These are phyloP conservation scores for Oryctolagus cuniculus DNA, from an alignment of 2,113 vertebrate species.

Conservation along the genomic window DNA sequence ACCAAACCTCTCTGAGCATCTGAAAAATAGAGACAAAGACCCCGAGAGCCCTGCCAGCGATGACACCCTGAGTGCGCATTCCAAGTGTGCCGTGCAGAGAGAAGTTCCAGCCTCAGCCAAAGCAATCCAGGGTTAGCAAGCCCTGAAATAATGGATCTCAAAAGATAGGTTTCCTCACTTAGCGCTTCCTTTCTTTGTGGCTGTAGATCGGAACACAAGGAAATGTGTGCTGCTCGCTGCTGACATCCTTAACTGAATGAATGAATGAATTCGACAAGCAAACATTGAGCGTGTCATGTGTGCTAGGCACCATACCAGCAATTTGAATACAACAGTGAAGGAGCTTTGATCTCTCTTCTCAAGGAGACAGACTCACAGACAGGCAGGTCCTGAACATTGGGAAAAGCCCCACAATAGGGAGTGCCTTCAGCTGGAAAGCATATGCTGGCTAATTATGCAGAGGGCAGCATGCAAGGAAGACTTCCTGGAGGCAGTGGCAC, in stretches of 20 bases:
- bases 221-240: neutral
- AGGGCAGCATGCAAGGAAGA: neutral
- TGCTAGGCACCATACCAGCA: neutral
- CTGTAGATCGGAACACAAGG: neutral
- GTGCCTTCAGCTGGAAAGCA: neutral
- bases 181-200: neutral
- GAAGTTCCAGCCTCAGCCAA: neutral
- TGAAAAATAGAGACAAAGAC: neutral
- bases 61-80: neutral
- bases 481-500: conserved; percentile 8
- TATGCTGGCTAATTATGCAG: neutral
- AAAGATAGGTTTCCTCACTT: neutral
- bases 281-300: neutral
- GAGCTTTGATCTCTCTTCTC: neutral
- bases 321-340: neutral
- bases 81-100: neutral
- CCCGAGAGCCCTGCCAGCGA: no score
- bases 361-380: neutral
- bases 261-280: neutral
- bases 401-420: neutral
- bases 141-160: accelerated
- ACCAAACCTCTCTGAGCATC: neutral
- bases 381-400: neutral
- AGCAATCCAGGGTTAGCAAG: accelerated
- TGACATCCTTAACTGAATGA: neutral